Evolutionary conservation across 1,140 invertebrate species (phyloP).

Genomic region (Drosophila aff.): DNA sequence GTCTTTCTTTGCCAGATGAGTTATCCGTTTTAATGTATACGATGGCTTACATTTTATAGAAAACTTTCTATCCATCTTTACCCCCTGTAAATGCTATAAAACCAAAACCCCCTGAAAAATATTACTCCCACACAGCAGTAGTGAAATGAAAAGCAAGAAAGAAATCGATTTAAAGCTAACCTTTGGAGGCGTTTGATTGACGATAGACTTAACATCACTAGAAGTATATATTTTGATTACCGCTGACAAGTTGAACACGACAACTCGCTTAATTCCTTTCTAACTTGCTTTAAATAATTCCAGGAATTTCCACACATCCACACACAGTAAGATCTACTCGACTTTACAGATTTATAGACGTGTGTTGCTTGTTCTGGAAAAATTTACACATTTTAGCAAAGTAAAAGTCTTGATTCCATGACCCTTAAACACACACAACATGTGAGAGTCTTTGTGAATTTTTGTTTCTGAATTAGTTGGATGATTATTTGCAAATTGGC

Average conservation of each 20-base stretch:
- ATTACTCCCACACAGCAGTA: neutral
- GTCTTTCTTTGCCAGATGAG: neutral
- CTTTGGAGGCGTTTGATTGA: neutral
- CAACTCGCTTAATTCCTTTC: neutral
- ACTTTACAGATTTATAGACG: slow-evolving; percentile 1
- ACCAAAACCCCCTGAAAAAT: neutral
- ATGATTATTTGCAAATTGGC: slow-evolving; percentile 85
- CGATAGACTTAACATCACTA: neutral
- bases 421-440: slow-evolving; percentile 34
- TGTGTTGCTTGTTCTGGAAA: neutral
- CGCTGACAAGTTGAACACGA: neutral
- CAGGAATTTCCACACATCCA: slow-evolving; percentile 17
- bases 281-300: slow-evolving; percentile 24
- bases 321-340: neutral
- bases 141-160: slow-evolving; percentile 22
- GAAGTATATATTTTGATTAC: neutral
- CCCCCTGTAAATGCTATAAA: neutral
- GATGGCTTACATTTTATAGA: slow-evolving; percentile 4
- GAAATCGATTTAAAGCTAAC: neutral
- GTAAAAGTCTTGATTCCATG: neutral
- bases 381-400: neutral
- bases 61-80: neutral
- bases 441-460: slow-evolving; percentile 65
- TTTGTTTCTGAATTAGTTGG: slow-evolving; percentile 85
- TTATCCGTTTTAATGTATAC: neutral